A percentile compares a stretch with the other conserved stretches of the same genome.
Conservation (phyloP, 2,113 vertebrate species). For the Loxodonta africana region DNA sequence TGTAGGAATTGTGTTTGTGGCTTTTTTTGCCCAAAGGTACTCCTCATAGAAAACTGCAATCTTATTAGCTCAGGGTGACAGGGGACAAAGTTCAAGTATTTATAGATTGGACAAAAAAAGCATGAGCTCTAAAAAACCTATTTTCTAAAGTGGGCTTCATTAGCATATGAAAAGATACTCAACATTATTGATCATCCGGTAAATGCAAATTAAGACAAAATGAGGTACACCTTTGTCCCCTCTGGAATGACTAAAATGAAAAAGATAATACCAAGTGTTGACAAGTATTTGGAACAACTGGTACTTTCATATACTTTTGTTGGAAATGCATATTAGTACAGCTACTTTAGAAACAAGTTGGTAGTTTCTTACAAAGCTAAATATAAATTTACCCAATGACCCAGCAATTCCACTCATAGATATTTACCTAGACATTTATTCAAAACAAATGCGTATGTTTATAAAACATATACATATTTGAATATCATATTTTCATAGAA, state of each 20-base stretch:
- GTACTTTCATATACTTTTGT: too few relatives aligned
- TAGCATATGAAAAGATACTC: background rate
- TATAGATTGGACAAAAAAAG: background rate
- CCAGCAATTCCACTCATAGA: background rate
- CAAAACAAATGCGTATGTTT: background rate
- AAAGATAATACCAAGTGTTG: background rate
- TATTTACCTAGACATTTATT: background rate
- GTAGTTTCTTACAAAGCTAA: background rate
- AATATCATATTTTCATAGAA: background rate
- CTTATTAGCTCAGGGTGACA: background rate
- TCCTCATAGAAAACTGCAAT: background rate
- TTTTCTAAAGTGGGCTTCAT: conserved; percentile 11
- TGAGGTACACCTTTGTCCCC: background rate
- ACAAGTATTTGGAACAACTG: background rate
- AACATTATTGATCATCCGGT: background rate
- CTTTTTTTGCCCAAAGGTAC: background rate
- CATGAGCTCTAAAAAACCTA: background rate
- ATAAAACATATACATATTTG: background rate
- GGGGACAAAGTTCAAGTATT: background rate
- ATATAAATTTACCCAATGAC: background rate
- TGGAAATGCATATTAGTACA: background rate
- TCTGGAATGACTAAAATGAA: background rate
- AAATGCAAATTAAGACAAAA: conserved; percentile 1
- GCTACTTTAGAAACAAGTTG: background rate
- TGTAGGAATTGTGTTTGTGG: background rate